Percentiles rank a stretch among this genome's conserved stretches.
Evolutionary conservation across 2,888 invertebrate species (phyloP).

Genomic region (Mycogona germanica): DNA sequence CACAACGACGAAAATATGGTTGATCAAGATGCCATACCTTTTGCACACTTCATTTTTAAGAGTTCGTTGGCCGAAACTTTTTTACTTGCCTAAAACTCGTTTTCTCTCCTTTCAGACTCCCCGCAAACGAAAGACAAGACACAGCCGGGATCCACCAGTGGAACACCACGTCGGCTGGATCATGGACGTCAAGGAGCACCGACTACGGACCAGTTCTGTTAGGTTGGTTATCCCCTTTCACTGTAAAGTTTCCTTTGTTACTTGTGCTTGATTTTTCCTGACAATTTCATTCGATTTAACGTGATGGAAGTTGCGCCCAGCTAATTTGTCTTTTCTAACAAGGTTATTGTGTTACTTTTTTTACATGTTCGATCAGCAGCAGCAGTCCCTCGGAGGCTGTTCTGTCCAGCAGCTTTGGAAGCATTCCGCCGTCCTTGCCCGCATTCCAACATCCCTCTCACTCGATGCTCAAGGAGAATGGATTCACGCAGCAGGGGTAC

Average conservation of each 20-base stretch:
- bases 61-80: no score
- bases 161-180: slow-evolving; percentile 21
- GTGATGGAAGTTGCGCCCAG: background rate
- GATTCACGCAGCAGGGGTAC: slow-evolving; percentile 96
- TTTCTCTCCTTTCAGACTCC: slow-evolving; percentile 46
- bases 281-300: no score
- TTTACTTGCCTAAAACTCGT: no score
- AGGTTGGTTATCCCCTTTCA: slow-evolving; percentile 11
- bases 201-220: slow-evolving; percentile 13
- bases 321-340: slow-evolving; percentile 9
- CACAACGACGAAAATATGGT: no score
- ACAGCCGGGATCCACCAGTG: slow-evolving; percentile 59
- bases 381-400: slow-evolving; percentile 50
- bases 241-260: background rate
- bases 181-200: slow-evolving; percentile 18
- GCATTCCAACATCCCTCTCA: slow-evolving; percentile 95
- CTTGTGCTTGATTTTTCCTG: slow-evolving; percentile 2
- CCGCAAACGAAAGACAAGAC: slow-evolving; percentile 79
- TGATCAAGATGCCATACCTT: no score
- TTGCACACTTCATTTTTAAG: no score
- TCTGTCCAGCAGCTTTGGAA: slow-evolving; percentile 49
- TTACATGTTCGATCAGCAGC: slow-evolving; percentile 46
- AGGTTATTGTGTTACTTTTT: background rate
- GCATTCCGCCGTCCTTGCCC: slow-evolving; percentile 71
- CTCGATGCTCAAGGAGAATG: slow-evolving; percentile 84